phyloP scores from a whole-genome alignment of 2,113 vertebrate species.

The Acinonyx jubatus region DNA sequence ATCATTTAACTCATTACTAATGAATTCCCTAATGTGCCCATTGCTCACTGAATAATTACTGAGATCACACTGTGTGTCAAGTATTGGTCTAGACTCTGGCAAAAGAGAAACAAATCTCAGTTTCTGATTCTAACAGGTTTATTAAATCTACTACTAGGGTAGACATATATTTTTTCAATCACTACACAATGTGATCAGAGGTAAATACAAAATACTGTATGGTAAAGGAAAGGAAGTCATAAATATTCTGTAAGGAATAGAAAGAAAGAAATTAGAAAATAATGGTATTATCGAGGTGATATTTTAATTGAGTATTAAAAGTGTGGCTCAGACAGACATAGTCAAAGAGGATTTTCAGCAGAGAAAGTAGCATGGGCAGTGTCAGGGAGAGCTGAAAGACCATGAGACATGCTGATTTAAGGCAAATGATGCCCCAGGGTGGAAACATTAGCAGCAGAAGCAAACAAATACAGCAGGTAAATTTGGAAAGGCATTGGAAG shows the following conservation, averaged over 20 bases:
- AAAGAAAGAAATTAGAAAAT: neutral
- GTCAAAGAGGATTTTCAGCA: neutral
- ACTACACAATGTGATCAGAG: neutral
- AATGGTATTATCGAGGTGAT: neutral
- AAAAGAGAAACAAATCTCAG: neutral
- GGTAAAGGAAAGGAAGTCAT: neutral
- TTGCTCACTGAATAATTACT: neutral
- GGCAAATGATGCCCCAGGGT: neutral
- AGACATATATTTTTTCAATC: neutral
- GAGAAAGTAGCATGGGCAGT: neutral
- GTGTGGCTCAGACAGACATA: neutral
- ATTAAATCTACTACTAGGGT: neutral
- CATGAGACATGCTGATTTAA: neutral
- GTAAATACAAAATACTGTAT: neutral
- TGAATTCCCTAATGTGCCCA: neutral
- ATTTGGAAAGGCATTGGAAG: neutral
- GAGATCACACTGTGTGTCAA: neutral
- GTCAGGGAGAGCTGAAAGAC: neutral
- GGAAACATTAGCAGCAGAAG: neutral
- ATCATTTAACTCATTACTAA: slow-evolving; percentile 11
- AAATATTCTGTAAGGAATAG: neutral
- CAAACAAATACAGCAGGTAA: neutral
- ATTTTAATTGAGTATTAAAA: neutral
- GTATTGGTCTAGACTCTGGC: neutral
- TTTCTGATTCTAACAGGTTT: neutral